Percentiles rank a stretch among this genome's conserved stretches.
Conservation (phyloP, 2,888 invertebrate genomes). For the Epirrita christyi region DNA sequence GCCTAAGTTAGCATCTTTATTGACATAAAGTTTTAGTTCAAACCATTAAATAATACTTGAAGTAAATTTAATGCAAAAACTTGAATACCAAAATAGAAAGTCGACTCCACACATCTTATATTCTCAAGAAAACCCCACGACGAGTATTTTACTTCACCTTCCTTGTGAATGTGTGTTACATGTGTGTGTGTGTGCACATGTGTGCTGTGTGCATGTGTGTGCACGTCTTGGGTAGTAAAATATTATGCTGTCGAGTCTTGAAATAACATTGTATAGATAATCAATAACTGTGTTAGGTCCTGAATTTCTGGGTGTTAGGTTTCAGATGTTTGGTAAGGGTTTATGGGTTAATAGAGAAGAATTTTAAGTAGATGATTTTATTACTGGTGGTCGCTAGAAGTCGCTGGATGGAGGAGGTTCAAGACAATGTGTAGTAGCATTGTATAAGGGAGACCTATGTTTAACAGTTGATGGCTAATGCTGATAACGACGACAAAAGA, state of each 20-base stretch:
- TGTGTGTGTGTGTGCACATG: conserved; percentile 38
- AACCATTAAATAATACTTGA: too few relatives aligned
- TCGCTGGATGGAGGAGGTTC: too few relatives aligned
- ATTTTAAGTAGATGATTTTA: background rate
- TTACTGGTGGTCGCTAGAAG: too few relatives aligned
- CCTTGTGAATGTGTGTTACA: conserved; percentile 44
- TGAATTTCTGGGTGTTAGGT: conserved; percentile 48
- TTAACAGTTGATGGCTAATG: too few relatives aligned
- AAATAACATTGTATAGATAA: conserved; percentile 85
- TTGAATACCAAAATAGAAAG: background rate
- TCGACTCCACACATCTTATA: conserved; percentile 52
- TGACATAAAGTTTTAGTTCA: too few relatives aligned
- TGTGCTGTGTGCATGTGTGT: conserved; percentile 49
- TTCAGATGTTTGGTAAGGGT: conserved; percentile 23
- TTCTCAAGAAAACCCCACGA: conserved; percentile 77
- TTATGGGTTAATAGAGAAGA: conserved; percentile 24
- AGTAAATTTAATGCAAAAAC: too few relatives aligned
- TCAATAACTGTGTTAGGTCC: conserved; percentile 78
- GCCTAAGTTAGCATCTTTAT: too few relatives aligned
- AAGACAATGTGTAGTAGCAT: too few relatives aligned
- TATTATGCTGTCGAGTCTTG: conserved; percentile 83
- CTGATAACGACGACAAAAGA: too few relatives aligned
- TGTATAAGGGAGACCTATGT: too few relatives aligned
- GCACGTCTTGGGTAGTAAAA: conserved; percentile 80
- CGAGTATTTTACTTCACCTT: conserved; percentile 78